Conservation (phyloP, 1,140 invertebrate genomes). For the Eupristina koningsbergeri region DNA sequence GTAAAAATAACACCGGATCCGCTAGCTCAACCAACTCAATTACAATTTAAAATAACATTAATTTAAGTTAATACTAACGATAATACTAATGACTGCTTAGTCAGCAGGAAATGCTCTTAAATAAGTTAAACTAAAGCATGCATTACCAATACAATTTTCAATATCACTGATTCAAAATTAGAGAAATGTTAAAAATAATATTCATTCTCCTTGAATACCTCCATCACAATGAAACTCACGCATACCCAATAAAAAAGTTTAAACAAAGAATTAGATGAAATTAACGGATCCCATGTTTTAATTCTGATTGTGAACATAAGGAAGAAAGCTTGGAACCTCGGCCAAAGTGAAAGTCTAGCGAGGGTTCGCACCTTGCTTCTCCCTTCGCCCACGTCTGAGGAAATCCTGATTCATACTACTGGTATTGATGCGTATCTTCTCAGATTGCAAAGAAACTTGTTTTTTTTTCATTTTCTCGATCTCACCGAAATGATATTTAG, state of each 20-base stretch:
- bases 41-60: not conserved
- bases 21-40: not conserved
- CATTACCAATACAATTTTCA: not conserved
- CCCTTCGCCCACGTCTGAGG: slow-evolving; percentile 31
- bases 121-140: not conserved
- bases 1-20: not conserved
- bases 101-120: too few species aligned
- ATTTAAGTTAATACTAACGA: too few species aligned
- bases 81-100: too few species aligned
- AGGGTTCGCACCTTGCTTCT: slow-evolving; percentile 64
- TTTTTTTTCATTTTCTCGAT: not conserved
- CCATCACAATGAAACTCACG: too few species aligned
- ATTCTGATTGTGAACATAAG: not conserved
- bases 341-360: slow-evolving; percentile 66
- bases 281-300: not conserved
- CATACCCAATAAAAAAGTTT: not conserved
- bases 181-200: not conserved
- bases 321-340: slow-evolving; percentile 51
- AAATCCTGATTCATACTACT: slow-evolving; percentile 42
- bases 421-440: not conserved
- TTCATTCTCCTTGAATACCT: not conserved
- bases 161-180: not conserved
- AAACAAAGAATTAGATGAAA: not conserved
- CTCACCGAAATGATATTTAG: not conserved
- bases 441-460: not conserved